Evolutionary conservation across 2,797 vertebrate species (phyloP).

Genomic region (Leuciscus waleckii): DNA sequence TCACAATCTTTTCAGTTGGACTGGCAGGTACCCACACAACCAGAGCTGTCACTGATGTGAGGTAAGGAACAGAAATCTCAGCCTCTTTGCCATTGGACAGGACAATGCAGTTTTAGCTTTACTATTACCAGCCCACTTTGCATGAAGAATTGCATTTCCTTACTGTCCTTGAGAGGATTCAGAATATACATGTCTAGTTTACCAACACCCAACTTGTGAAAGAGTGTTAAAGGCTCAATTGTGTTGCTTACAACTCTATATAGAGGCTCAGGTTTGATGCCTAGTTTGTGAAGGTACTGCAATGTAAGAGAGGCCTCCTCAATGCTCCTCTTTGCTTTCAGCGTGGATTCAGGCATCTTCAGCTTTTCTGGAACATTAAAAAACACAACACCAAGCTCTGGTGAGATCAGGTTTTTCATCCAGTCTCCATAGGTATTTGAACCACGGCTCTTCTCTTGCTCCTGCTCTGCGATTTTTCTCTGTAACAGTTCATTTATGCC

Average conservation of each 20-base stretch:
- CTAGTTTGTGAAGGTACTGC: conserved; percentile 93
- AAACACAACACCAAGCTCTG: conserved; percentile 97
- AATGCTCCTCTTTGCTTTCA: conserved; percentile 96
- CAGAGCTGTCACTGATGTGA: conserved; percentile 96
- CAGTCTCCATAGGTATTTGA: conserved; percentile 92
- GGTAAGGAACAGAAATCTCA: conserved; percentile 97
- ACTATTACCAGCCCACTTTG: conserved; percentile 99
- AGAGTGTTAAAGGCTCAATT: conserved; percentile 94
- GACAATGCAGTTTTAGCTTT: conserved; percentile 97
- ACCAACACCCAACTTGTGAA: conserved; percentile 98
- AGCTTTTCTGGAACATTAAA: conserved; percentile 98
- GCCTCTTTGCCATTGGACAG: conserved; percentile 94
- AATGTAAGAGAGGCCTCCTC: conserved; percentile 95
- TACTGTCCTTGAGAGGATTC: conserved; percentile 98
- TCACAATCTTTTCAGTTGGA: conserved; percentile 94
- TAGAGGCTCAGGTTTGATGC: conserved; percentile 93
- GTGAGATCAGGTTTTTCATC: conserved; percentile 97
- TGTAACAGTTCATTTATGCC: conserved; percentile 97
- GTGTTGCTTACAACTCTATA: conserved; percentile 92
- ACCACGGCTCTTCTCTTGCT: conserved; percentile 91
- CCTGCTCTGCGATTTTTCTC: conserved; percentile 95
- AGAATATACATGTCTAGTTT: conserved; percentile 97
- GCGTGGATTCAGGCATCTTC: conserved; percentile 88
- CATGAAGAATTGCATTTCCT: conserved; percentile 99
- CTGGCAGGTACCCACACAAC: conserved; percentile 97